Conservation (phyloP, 2,797 vertebrate genomes). For the Otolemur crassicaudatus region DNA sequence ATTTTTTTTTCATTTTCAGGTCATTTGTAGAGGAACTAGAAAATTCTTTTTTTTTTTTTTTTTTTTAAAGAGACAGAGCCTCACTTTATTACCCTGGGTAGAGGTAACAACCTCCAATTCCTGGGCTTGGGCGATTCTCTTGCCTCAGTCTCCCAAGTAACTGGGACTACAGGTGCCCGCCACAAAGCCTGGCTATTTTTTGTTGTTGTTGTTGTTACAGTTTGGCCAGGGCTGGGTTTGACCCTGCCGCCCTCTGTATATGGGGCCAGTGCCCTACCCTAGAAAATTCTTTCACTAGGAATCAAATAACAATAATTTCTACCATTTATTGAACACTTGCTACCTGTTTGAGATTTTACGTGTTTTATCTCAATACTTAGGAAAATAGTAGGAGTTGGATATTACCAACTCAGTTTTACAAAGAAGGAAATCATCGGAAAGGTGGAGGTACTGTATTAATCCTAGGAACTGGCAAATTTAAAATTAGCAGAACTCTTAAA, state of each 20-base stretch:
- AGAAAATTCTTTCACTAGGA: constrained; percentile 17
- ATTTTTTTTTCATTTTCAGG: constrained; percentile 21
- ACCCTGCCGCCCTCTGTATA: too few relatives aligned
- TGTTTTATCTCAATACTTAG: background rate
- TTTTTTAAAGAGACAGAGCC: too few relatives aligned
- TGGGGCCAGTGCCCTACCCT: background rate
- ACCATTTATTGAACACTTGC: constrained; percentile 10
- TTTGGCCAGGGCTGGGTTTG: too few relatives aligned
- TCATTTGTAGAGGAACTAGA: background rate
- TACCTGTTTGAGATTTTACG: background rate
- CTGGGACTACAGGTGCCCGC: too few relatives aligned
- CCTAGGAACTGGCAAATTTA: background rate
- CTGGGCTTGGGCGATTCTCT: too few relatives aligned
- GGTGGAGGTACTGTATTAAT: background rate
- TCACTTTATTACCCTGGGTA: too few relatives aligned
- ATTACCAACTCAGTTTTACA: background rate
- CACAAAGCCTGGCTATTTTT: too few relatives aligned
- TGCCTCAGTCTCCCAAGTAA: too few relatives aligned
- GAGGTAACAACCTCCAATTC: too few relatives aligned
- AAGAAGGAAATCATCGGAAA: background rate
- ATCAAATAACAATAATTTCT: background rate
- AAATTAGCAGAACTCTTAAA: constrained; percentile 1
- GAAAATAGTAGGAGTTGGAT: background rate
- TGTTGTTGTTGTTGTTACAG: too few relatives aligned
- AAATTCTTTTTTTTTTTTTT: background rate